phyloP scores from a whole-genome alignment of 2,888 invertebrate species.

The Bombylius discolor region DNA sequence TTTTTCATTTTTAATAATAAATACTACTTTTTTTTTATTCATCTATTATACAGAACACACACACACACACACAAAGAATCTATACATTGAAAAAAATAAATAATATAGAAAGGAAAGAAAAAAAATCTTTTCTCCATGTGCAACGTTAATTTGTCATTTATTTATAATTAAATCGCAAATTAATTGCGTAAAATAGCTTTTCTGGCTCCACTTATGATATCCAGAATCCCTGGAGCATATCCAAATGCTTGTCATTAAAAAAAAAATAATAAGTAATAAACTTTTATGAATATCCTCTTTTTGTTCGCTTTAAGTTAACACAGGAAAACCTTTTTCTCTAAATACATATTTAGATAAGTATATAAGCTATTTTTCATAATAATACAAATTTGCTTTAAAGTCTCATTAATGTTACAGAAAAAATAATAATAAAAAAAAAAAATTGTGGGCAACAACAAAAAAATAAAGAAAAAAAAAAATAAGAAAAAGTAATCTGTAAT shows the following conservation, averaged over 20 bases:
- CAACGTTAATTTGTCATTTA: neutral
- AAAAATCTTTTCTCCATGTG: neutral
- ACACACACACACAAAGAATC: too few species aligned
- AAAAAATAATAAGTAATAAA: neutral
- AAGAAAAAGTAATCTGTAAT: constrained; percentile 8
- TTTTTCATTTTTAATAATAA: too few species aligned
- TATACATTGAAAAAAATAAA: too few species aligned
- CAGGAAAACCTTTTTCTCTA: too few species aligned
- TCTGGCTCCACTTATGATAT: neutral
- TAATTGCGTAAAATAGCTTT: neutral
- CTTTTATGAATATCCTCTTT: too few species aligned
- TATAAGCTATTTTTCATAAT: too few species aligned
- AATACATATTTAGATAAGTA: too few species aligned
- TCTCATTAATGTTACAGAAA: neutral
- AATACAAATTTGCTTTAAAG: neutral
- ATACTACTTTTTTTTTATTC: too few species aligned
- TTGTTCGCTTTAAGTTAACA: too few species aligned
- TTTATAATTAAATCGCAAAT: neutral
- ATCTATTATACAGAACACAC: too few species aligned
- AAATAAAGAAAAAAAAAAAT: constrained; percentile 1
- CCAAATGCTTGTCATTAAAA: constrained; percentile 6
- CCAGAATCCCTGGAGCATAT: constrained; percentile 3
- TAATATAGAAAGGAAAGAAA: too few species aligned
- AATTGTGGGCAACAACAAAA: neutral
- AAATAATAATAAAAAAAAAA: neutral